A percentile compares a stretch with the other conserved stretches of the same genome.
Evolutionary conservation across 2,888 invertebrate genomes (phyloP).

Genomic region (Catocala fraxini): DNA sequence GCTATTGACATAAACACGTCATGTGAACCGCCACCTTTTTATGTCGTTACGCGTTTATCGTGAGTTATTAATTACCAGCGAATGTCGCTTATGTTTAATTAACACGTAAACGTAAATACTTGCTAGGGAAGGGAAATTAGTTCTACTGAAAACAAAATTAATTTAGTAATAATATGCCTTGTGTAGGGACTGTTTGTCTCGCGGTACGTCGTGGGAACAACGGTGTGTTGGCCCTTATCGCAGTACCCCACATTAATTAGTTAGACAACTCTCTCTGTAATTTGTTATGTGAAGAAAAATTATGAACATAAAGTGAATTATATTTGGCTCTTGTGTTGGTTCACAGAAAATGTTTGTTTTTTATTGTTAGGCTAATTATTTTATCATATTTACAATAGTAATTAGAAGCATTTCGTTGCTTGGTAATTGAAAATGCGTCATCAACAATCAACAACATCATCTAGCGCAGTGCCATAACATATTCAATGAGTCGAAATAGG

Average conservation of each 20-base stretch:
- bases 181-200: background rate
- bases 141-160: conserved; percentile 18
- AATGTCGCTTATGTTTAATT: conserved; percentile 44
- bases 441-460: no score
- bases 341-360: no score
- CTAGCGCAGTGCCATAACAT: no score
- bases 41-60: conserved; percentile 38
- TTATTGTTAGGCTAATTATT: no score
- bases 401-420: no score
- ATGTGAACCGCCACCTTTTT: conserved; percentile 46
- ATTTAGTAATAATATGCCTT: conserved; percentile 8
- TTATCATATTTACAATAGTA: no score
- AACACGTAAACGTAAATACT: conserved; percentile 37
- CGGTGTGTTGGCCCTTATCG: background rate
- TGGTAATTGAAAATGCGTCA: no score
- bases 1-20: conserved; percentile 32
- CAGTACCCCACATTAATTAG: background rate
- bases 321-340: no score
- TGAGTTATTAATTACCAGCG: conserved; percentile 43
- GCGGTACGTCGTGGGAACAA: conserved; percentile 1
- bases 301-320: no score
- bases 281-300: background rate
- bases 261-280: background rate
- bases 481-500: no score
- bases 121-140: conserved; percentile 44